These are phyloP conservation scores for Drosophila kanapiae DNA, from an alignment of 1,140 invertebrate species.

Conservation along the genomic window DNA sequence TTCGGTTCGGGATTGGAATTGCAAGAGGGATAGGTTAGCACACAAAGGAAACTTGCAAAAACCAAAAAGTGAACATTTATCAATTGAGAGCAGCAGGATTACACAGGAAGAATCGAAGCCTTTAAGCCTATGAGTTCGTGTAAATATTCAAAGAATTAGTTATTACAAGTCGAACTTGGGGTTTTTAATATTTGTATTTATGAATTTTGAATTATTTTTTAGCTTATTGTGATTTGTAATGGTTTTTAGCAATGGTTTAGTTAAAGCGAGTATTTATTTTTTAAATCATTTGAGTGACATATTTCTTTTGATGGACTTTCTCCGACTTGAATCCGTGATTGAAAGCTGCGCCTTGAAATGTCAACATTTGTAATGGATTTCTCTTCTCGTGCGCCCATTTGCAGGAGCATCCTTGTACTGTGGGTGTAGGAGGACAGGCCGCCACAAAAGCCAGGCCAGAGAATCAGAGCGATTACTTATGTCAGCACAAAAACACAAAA, in stretches of 20 bases:
- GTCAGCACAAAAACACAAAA: constrained; percentile 69
- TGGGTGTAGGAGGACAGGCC: constrained; percentile 12
- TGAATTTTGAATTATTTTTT: no score
- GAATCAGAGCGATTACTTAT: constrained; percentile 70
- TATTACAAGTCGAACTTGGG: no score
- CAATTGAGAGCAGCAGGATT: constrained; percentile 32
- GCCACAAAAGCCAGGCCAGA: constrained; percentile 28
- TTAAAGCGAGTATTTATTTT: background rate
- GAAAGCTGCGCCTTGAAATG: background rate
- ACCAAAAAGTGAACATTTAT: constrained; percentile 72
- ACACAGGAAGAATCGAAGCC: background rate
- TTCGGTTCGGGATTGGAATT: constrained; percentile 8
- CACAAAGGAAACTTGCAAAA: constrained; percentile 27
- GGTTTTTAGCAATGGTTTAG: no score
- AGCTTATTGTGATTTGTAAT: no score
- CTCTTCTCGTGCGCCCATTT: constrained; percentile 1
- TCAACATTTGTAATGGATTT: constrained; percentile 1
- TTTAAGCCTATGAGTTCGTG: background rate
- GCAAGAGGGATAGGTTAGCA: constrained; percentile 4
- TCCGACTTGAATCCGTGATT: background rate
- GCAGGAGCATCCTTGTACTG: constrained; percentile 1
- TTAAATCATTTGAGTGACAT: background rate
- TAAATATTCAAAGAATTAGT: background rate
- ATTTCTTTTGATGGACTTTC: background rate
- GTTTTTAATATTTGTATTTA: no score